Percentiles rank a stretch among this genome's conserved stretches.
phyloP scores from a whole-genome alignment of 2,797 vertebrate genomes.

The Danio albolineatus region DNA sequence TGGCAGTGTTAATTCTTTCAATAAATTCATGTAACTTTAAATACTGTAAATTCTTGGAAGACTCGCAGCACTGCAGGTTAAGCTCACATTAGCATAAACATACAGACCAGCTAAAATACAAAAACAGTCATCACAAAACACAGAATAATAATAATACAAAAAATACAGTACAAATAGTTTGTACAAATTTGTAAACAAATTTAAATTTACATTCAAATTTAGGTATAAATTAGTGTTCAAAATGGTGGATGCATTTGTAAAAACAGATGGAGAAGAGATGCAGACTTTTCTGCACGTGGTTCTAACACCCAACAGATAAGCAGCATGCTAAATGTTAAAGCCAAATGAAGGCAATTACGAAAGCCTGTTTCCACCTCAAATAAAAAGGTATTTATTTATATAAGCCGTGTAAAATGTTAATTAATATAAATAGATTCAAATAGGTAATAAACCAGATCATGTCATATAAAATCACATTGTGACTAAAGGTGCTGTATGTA shows the following conservation, averaged over 20 bases:
- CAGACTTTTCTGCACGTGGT: not conserved
- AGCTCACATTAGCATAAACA: not conserved
- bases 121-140: not conserved
- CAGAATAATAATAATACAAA: not conserved
- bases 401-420: not conserved
- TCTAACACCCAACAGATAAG: not conserved
- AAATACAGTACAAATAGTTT: not conserved
- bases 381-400: too few relatives aligned
- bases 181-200: constrained; percentile 9
- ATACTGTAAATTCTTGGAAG: constrained; percentile 30
- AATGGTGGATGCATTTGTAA: not conserved
- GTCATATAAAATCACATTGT: not conserved
- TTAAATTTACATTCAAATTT: not conserved
- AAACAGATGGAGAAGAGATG: not conserved
- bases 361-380: not conserved
- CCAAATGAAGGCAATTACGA: not conserved
- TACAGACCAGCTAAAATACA: constrained; percentile 10
- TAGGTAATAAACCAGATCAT: too few relatives aligned
- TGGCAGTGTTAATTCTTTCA: constrained; percentile 19
- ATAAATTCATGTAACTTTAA: constrained; percentile 13
- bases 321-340: not conserved
- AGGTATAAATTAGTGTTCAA: not conserved
- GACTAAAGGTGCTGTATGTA: too few relatives aligned
- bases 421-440: not conserved
- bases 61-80: not conserved